These are phyloP conservation scores for Meda fulgida DNA, from an alignment of 2,797 vertebrate genomes.

Conservation along the genomic window DNA sequence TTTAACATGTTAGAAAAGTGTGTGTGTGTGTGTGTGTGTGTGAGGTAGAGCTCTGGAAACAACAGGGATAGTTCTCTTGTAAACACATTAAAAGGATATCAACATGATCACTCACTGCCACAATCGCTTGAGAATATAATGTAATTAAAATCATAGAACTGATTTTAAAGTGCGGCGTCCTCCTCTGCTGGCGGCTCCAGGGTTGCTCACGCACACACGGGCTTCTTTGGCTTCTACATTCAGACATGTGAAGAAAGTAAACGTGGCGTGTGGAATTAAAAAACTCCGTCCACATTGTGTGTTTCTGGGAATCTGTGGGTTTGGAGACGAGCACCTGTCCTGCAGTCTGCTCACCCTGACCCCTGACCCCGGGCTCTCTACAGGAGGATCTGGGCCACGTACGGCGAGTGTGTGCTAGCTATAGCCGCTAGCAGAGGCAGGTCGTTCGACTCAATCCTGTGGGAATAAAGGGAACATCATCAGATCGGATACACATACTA, in stretches of 20 bases:
- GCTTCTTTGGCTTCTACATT: constrained; percentile 46
- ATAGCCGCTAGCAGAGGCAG: constrained; percentile 95
- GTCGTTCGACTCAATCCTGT: constrained; percentile 97
- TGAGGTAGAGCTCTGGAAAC: constrained; percentile 34
- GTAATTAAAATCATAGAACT: constrained; percentile 43
- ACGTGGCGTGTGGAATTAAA: constrained; percentile 44
- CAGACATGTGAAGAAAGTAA: constrained; percentile 44
- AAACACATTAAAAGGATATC: constrained; percentile 45
- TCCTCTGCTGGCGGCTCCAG: too few species aligned
- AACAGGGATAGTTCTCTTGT: constrained; percentile 32
- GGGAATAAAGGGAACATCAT: constrained; percentile 47
- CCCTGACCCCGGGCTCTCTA: constrained; percentile 67
- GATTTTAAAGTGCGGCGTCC: too few species aligned
- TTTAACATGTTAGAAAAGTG: not conserved
- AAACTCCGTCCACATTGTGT: constrained; percentile 70
- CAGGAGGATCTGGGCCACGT: constrained; percentile 97
- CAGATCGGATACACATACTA: too few species aligned
- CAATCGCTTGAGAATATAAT: not conserved
- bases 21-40: constrained; percentile 5
- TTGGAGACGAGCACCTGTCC: constrained; percentile 56
- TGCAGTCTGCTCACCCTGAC: constrained; percentile 54
- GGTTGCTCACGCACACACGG: not conserved
- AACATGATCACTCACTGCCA: constrained; percentile 9
- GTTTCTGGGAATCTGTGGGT: constrained; percentile 8
- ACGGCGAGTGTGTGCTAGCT: constrained; percentile 97